A percentile compares a stretch with the other conserved stretches of the same genome.
phyloP scores from a whole-genome alignment of 1,140 invertebrate species.

The Meloidogyne chitwoodi region DNA sequence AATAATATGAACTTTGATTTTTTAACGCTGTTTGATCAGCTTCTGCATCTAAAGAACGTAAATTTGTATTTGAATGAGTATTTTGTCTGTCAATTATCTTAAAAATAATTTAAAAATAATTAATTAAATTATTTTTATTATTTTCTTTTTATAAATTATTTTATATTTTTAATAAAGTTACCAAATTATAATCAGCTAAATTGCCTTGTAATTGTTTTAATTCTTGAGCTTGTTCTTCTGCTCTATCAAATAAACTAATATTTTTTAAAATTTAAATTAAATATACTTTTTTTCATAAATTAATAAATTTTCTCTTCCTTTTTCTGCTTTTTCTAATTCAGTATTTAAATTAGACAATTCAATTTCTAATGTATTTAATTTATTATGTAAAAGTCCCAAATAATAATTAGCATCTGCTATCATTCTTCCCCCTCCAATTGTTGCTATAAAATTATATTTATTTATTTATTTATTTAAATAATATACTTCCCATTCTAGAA shows the following conservation, averaged over 20 bases:
- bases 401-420: slow-evolving; percentile 34
- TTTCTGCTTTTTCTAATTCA: slow-evolving; percentile 31
- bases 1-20: slow-evolving; percentile 15
- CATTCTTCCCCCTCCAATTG: slow-evolving; percentile 24
- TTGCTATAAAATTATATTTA: slow-evolving; percentile 28
- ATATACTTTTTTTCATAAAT: slow-evolving; percentile 37
- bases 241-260: slow-evolving; percentile 6
- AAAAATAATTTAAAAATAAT: neutral
- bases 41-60: slow-evolving; percentile 23
- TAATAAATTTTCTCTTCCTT: slow-evolving; percentile 29
- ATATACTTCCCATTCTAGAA: slow-evolving; percentile 14
- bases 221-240: slow-evolving; percentile 41
- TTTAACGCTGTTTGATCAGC: slow-evolving; percentile 12
- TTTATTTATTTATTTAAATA: neutral
- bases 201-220: slow-evolving; percentile 34
- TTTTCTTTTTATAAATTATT: neutral
- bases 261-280: neutral
- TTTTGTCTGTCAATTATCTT: slow-evolving; percentile 37
- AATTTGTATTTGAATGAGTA: slow-evolving; percentile 29
- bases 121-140: too few relatives aligned
- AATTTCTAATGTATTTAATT: slow-evolving; percentile 21
- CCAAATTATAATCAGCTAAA: slow-evolving; percentile 35
- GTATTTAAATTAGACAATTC: slow-evolving; percentile 22
- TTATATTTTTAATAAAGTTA: neutral
- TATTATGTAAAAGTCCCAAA: slow-evolving; percentile 38